phyloP scores from a whole-genome alignment of 37 sponge, comb jelly and placozoan species.

The Cladorhizidae sp. region DNA sequence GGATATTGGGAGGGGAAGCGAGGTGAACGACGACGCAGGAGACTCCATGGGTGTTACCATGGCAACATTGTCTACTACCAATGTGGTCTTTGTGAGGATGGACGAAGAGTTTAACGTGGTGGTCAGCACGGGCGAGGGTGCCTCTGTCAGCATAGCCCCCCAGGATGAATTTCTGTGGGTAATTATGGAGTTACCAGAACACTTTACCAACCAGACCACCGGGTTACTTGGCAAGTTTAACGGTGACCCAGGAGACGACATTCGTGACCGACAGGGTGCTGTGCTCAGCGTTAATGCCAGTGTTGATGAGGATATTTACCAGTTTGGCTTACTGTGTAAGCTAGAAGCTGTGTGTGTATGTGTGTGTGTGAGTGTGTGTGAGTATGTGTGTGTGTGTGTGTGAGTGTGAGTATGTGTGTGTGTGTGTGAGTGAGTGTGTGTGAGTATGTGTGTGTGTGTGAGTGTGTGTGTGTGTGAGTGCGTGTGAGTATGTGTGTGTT shows the following conservation, averaged over 20 bases:
- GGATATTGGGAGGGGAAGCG: background rate
- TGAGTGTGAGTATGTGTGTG: too few species aligned
- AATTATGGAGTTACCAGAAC: background rate
- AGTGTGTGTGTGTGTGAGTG: slow-evolving; percentile 30
- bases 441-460: too few species aligned
- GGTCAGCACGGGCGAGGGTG: slow-evolving; percentile 23
- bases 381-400: too few species aligned
- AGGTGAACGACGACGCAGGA: background rate
- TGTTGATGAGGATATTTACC: slow-evolving; percentile 3
- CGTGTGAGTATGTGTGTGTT: slow-evolving; percentile 13
- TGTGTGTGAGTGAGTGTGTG: too few species aligned
- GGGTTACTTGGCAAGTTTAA: slow-evolving; percentile 66
- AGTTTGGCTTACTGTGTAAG: background rate
- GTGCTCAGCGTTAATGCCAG: background rate
- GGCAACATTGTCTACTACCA: background rate
- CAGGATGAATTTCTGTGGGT: slow-evolving; percentile 1
- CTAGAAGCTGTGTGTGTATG: background rate
- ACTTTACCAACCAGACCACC: slow-evolving; percentile 19
- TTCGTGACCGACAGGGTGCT: slow-evolving; percentile 35
- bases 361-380: too few species aligned
- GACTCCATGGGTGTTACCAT: background rate
- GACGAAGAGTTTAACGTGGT: slow-evolving; percentile 8
- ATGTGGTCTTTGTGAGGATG: background rate
- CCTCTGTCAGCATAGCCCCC: slow-evolving; percentile 15
- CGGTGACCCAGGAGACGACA: slow-evolving; percentile 50